Evolutionary conservation across 2,888 invertebrate genomes (phyloP), one percentile per base, ranked within the genome.

Genomic region (Cynaeus angustus): DNA sequence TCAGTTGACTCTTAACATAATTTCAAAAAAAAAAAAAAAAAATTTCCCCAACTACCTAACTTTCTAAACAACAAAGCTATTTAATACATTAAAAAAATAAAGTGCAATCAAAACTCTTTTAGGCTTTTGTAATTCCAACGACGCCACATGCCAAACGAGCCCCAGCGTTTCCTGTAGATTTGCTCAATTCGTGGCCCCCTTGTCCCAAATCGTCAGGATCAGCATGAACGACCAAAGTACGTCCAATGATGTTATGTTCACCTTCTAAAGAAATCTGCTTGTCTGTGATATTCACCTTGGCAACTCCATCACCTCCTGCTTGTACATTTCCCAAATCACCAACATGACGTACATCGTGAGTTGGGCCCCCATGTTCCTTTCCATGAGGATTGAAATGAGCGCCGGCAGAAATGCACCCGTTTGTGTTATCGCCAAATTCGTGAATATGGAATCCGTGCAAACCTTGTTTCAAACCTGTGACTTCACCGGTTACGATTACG

Each of bases 351-450:
- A 88, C 86, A 0, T 80, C 80, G 69, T 93, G 90, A 16, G 84
- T 85, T 0, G 97, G 98, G 0, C 89, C 94, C 9, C 96, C 98
- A 81, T 98, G 98, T 0, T 92, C 93, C 78, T 89, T 89, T 76
- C 90, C 90, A 52, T 84, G 75, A 0, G 98, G 98, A 86, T 98
- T 98, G 86, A 95, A 98, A 86, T 98, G 98, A 0, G 94, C 87
- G 0, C 98, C 98, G 33, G 98, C 96, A 38, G 96, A 96, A n/a
- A 92, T 94, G 85, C 98, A 98, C 0, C 95, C 96, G 83, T 98
- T 96, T 26, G 97, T 96, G 82, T 94, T 95, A 86, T 98, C 98
- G 0, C 98, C 98, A 82, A 96, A 98, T 86, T 98, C 95, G 83
- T 98, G 98, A 70, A 98, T 91, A 83, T 98, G 98, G 87, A 98